Conservation (phyloP, 2,888 invertebrate genomes). For the Andrena flavipes region DNA sequence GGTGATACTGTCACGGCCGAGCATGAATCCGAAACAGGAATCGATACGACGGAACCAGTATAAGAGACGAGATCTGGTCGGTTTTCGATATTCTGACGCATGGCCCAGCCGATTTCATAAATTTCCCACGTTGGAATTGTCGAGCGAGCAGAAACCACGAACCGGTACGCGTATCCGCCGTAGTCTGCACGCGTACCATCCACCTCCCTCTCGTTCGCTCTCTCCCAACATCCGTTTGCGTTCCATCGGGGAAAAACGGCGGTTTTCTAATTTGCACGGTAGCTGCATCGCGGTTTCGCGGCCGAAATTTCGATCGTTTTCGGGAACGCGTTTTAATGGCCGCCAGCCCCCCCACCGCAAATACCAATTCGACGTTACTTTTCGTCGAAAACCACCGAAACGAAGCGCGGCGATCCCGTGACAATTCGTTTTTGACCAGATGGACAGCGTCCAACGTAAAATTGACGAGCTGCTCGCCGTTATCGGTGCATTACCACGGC, state of each 20-base stretch:
- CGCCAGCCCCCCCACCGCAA: conserved; percentile 18
- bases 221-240: background rate
- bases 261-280: conserved; percentile 57
- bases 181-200: background rate
- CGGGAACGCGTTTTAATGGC: conserved; percentile 38
- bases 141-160: conserved; percentile 52
- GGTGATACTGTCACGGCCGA: background rate
- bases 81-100: conserved; percentile 36
- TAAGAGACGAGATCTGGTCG: conserved; percentile 16
- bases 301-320: conserved; percentile 44
- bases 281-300: conserved; percentile 33
- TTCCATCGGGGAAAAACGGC: conserved; percentile 24
- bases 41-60: conserved; percentile 24
- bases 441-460: background rate
- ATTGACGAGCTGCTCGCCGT: conserved; percentile 17
- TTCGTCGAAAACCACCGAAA: conserved; percentile 24
- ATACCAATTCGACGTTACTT: conserved; percentile 37
- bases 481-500: conserved; percentile 12
- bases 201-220: background rate
- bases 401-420: conserved; percentile 20
- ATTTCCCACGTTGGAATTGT: conserved; percentile 47
- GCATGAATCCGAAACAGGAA: conserved; percentile 25
- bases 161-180: conserved; percentile 24
- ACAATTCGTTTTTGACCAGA: conserved; percentile 8
- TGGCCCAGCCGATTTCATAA: conserved; percentile 51